Evolutionary conservation across 2,797 vertebrate species (phyloP), one percentile per base, ranked within the genome.

Genomic region (Phataginus tricuspis): DNA sequence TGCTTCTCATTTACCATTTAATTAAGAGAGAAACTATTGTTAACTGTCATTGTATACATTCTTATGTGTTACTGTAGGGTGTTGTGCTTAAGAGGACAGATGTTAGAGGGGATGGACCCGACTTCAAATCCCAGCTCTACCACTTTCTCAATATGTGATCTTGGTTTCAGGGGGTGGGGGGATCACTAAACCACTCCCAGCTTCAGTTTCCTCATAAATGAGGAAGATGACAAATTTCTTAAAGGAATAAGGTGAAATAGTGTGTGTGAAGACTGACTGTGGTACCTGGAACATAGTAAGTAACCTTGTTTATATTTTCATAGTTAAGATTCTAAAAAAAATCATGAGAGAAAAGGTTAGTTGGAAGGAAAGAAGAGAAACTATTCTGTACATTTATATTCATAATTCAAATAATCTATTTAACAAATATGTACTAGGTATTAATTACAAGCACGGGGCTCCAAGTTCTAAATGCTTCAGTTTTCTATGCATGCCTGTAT

Each of bases 1-100:
- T 85, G 23, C 75, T 79, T 93, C 27, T 86, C 27, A 84, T 49
- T 89, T 94, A 51, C 45, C 6, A 31, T 79, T 96, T 75, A 86
- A 27, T 82, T 59, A 82, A 92, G 14, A 29, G 72, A 55, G 8
- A 59, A 68, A 49, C 18, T 86, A 19, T 66, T 84, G 57, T 79
- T 80, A 63, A 77, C 42, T 80, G 21, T 15, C 21, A 55, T 4
- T 31, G 19, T 29, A 42, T 3, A 61, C 19, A 45, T 61, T 85
- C 92, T 78, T 77, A 11, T 64, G 10, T 86, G n/a, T 66, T 42
- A 63, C 7, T 34, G 7, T 6, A 9, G 29, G 23, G 1, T 72
- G 6, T 3, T 45, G 45, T 77, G 29, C n/a, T 9, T 45, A 39
- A 77, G 23, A 79, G 4, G 15, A 21, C 27, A 63, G 34, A 72